Base-by-base conservation (phyloP, 2,113 vertebrate species). In the Sturnira hondurensis region DNA sequence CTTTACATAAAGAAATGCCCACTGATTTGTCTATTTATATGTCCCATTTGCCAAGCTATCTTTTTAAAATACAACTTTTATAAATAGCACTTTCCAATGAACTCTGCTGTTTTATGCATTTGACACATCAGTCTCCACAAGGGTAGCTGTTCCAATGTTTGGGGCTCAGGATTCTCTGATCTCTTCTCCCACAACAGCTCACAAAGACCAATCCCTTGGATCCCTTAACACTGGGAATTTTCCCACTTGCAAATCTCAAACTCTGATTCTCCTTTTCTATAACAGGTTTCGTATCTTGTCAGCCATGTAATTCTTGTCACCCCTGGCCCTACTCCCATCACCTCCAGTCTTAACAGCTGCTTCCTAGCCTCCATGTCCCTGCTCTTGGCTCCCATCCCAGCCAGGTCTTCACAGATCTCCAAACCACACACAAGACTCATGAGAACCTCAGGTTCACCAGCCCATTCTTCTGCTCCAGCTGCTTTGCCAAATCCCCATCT, bases 1-100 rank as follows among this genome's bases (percentile, higher is more conserved):
- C 7, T 78, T 5, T 28, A 54, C 7, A 43, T 10, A 70, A 65
- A 0, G 12, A 89, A 94, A 86, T 36, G 63, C 31, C 41, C 6
- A 41, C 0, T 50, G 54, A 67, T 80, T 82, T 80, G 86, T 92
- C 74, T 67, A 45, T 52, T 78, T 15, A 80, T 19, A 8, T 3
- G 0, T 38, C 63, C 17, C 38, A 67, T 73, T 65, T 41, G 22
- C n/a, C 56, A 89, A 80, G 11, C 41, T 86, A 3, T 56, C 33
- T 73, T 86, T 87, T 74, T 58, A 85, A 86, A 86, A 45, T 47
- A 78, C 2, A 93, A 45, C 33, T 87, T 78, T 82, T 56, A 50
- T 45, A 31, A 93, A 73, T 2, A 82, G n/a, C 4, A n/a, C 19
- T 61, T 87, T 92, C 90, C 45, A 80, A 87, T 54, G 11, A 91